Evolutionary conservation across 2,888 invertebrate species (phyloP), one percentile per base, ranked within the genome.

Genomic region (Tigriopus californicus): DNA sequence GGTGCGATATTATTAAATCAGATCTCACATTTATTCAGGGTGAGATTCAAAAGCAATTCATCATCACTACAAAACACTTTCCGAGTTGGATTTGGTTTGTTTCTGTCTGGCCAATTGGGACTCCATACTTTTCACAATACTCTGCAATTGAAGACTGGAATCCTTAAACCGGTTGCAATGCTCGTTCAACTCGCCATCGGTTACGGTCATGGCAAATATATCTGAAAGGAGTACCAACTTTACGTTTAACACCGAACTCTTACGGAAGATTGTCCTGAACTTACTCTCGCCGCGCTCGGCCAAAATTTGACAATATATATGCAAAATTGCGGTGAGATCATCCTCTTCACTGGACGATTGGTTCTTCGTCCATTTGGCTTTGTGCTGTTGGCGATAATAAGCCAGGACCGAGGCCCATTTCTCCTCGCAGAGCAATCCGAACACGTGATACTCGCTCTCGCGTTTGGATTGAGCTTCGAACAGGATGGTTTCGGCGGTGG

Each of bases 161-260:
- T 33, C 33, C 8, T 33, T 33, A 8, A 33, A 8, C 3, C 33
- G 33, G 8, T 33, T 33, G 8, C 33, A 33, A 33, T 33, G 33
- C 33, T 33, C 33, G 33, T 33, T 33, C 33, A 33, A 33, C 33
- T 49, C 49, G 20, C 15, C 20, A 22, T 49, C 49, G 22, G 20
- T 49, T 22, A 49, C 13, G 22, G 49, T 49, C 49, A 49, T 49
- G 49, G 22, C 49, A 49, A 49, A 49, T 20, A 49, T 49, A 13
- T 22, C 49, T 15, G 49, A 18, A 13, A 22, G 20, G 5, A 33
- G 8, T 5, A 33, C 33, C 4, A 8, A 33, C 8, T 33, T 3
- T 33, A 5, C 33, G 33, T 33, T 5, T 5, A 33, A 3, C 3
- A 33, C 33, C 3, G 33, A n/a, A n/a, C n/a, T n/a, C n/a, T n/a